A percentile compares a stretch with the other conserved stretches of the same genome.
phyloP scores from a whole-genome alignment of 2,888 invertebrate genomes.

The Rotaria socialis region DNA sequence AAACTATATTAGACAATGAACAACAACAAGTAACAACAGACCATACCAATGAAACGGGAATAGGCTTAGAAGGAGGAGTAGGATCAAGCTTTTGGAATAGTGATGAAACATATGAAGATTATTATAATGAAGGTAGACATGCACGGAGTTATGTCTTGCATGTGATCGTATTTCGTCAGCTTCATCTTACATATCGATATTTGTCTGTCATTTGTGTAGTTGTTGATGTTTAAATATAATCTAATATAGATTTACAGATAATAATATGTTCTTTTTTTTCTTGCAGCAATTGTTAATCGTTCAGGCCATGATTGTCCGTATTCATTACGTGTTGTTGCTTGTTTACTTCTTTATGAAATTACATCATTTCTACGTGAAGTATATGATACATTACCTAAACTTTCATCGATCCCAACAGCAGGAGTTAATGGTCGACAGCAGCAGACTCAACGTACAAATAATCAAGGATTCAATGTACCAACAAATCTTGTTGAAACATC shows the following conservation, averaged over 20 bases:
- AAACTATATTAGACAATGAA: slow-evolving; percentile 27
- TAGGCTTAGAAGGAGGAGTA: not conserved
- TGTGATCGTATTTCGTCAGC: not conserved
- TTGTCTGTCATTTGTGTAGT: not conserved
- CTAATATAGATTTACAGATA: not conserved
- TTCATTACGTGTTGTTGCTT: slow-evolving; percentile 79
- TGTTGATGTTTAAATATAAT: not conserved
- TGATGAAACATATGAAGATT: slow-evolving; percentile 26
- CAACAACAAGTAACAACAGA: not conserved
- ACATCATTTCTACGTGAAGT: slow-evolving; percentile 93
- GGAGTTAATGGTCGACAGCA: not conserved
- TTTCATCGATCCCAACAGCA: not conserved
- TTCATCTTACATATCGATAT: not conserved
- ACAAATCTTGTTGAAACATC: not conserved
- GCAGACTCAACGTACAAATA: not conserved
- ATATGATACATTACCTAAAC: slow-evolving; percentile 69
- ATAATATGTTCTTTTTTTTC: slow-evolving; percentile 10
- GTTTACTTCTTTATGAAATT: slow-evolving; percentile 88
- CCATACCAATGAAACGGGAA: not conserved
- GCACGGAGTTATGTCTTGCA: not conserved
- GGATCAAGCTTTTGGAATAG: not conserved
- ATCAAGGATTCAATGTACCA: not conserved
- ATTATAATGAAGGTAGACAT: slow-evolving; percentile 33
- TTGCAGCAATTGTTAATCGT: slow-evolving; percentile 67
- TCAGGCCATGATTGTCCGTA: slow-evolving; percentile 74